Conservation (phyloP, 2,888 invertebrate species). For the Callinectes sapidus region DNA sequence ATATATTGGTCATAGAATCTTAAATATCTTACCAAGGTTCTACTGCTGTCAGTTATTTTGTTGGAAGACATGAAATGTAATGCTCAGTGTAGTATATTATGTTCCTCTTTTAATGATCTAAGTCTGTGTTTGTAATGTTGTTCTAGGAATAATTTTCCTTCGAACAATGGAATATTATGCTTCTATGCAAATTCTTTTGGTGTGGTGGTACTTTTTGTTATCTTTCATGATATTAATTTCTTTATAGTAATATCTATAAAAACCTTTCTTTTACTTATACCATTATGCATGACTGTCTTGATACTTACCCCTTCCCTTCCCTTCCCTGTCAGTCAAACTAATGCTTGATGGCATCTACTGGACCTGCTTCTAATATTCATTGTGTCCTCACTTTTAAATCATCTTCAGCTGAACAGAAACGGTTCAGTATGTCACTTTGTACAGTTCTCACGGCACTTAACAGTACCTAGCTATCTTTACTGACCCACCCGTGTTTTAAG, state of each 20-base stretch:
- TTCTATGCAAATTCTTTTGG: background rate
- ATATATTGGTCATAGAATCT: background rate
- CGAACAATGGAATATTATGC: background rate
- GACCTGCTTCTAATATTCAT: constrained; percentile 17
- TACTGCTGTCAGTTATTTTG: background rate
- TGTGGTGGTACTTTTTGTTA: background rate
- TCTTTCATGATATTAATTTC: background rate
- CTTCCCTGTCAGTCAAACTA: background rate
- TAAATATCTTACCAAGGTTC: background rate
- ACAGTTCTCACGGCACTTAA: background rate
- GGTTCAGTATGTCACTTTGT: background rate
- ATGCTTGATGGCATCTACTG: background rate
- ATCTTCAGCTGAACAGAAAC: constrained; percentile 17
- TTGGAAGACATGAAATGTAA: background rate
- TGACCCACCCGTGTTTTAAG: constrained; percentile 48
- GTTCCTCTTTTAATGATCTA: background rate
- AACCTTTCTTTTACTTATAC: background rate
- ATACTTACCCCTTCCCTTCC: background rate
- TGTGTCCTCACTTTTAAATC: background rate
- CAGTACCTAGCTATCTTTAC: constrained; percentile 15
- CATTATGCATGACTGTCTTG: background rate
- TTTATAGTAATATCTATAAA: background rate
- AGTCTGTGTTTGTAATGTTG: background rate
- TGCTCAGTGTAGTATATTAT: background rate
- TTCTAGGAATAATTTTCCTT: background rate